Base-by-base conservation (phyloP, 2,113 vertebrate genomes). In the Hippolais icterina region DNA sequence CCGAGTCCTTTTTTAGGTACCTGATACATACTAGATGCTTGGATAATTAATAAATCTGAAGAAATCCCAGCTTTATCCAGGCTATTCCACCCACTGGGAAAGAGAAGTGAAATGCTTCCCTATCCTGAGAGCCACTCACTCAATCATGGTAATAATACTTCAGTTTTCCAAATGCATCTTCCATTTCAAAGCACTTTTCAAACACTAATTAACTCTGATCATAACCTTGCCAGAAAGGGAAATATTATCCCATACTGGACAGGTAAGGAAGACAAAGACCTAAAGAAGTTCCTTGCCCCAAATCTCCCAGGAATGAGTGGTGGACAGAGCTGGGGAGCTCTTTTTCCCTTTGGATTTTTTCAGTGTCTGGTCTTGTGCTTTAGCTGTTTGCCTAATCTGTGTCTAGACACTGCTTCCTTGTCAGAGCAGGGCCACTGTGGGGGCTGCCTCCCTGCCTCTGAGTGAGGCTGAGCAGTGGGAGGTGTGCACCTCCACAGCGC, bases 161-260 rank as follows among this genome's bases (percentile, higher is more conserved):
- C 18, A 3, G 41, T 84, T 94, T 96, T 94, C 82, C 78, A 95
- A 95, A 85, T 35, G 78, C 70, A 76, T 90, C 81, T 91, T 94
- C 87, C 84, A 91, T 96, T 94, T 96, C 95, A 96, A 95, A 95
- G 84, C 50, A 83, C 87, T 93, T 96, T 95, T 95, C 91, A 93
- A 88, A 94, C 87, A 87, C 54, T 95, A 90, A 94, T 96, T 78
- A 57, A 35, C 50, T 91, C 86, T 89, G 61, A 76, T 63, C 66
- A 39, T 27, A 65, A 28, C 49, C 64, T 80, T 83, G 70, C 75
- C 89, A 95, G 84, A 83, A 90, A 91, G 49, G 41, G 95, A 95
- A 95, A 94, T 90, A 91, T 42, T 97, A 97, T 87, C 89, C 66
- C 74, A 18, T 37, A 15, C 59, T 68, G 83, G 29, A 64, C 65